Base-by-base conservation (phyloP, 2,888 invertebrate genomes). In the Agapetus fuscipes region DNA sequence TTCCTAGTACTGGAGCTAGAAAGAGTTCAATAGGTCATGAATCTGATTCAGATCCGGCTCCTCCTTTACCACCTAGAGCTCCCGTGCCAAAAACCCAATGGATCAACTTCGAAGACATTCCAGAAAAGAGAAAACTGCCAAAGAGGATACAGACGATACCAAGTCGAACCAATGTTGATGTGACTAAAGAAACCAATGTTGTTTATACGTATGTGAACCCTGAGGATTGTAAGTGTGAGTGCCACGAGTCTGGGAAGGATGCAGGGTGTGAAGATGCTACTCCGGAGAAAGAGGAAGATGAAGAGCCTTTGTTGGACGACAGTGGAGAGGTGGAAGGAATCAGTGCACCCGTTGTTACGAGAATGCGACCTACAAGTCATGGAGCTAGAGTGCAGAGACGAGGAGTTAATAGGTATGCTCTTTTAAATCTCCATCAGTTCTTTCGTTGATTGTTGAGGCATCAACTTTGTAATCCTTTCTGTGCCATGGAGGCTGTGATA, bases 21-120 rank as follows among this genome's bases (percentile, higher is more conserved):
- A 51, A 51, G 27, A 48, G 48, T 39, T 49, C 51, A 13, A 39
- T 51, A 49, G 46, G 49, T 6, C 45, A 45, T 12, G 48, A 47
- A 34, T 47, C 50, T 14, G 48, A 49, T 27, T 53, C 56, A 29
- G 50, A 53, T 17, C 49, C 55, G 10, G 60, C 62, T 30, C 67
- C 71, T 54, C 59, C 75, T 54, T 50, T 66, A 65, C 48, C 61
- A 53, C 52, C 61, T 52, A 39, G 62, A 51, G 50, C 52, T 12
- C 48, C 50, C 16, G 50, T 53, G 39, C 45, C 56, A 40, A 49
- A 63, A 37, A 62, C 64, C 1, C 81, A 83, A 51, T 89, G 89
- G 89, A 83, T 89, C 45, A 85, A 87, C 59, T 88, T 88, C 56
- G 84, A 85, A 56, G 87, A 88, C 54, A 81, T 88, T 41, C 87